Base-by-base conservation (phyloP, 2,113 vertebrate species). In the Gobiocypris rarus region DNA sequence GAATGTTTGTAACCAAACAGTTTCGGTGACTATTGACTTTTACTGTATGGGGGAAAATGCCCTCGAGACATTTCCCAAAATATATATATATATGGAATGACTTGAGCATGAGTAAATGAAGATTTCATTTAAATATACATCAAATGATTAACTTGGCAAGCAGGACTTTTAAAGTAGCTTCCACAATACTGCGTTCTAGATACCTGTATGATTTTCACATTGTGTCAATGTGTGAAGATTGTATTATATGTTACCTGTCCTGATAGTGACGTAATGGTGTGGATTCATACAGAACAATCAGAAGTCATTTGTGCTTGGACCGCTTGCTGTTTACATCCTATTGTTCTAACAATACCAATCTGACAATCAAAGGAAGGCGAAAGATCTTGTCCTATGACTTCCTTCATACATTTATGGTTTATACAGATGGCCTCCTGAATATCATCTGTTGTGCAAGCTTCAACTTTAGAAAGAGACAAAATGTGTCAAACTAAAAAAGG, bases 351-450 rank as follows among this genome's bases (percentile, higher is more conserved):
- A 92, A 91, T 88, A 61, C 89, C 88, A 85, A 86, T 86, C 74
- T 91, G 88, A 95, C 94, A 95, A 93, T 93, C 86, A 87, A 87
- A 94, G 94, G 94, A 95, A 96, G 92, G 92, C 91, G 91, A 92
- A 92, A 92, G 90, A 94, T 93, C 92, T 92, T 88, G 91, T 94
- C 89, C 86, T 91, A 89, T 87, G 3, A 80, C 83, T 95, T 95
- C 95, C 95, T 93, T 91, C 90, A 88, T 87, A 71, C 89, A 26
- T 28, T 80, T 54, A 81, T 83, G 87, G 86, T 89, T 90, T 90
- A 87, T 92, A 89, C 93, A 92, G 91, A 92, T 87, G 91, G 88
- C 82, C 61, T 50, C 88, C 82, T 67, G 81, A 84, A 86, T 92
- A 90, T 88, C 9, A 58, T 43, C 5, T 24, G 56, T 58, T 54